These are phyloP conservation scores for Scaeva pyrastri DNA, from an alignment of 2,888 invertebrate genomes.

Conservation along the genomic window DNA sequence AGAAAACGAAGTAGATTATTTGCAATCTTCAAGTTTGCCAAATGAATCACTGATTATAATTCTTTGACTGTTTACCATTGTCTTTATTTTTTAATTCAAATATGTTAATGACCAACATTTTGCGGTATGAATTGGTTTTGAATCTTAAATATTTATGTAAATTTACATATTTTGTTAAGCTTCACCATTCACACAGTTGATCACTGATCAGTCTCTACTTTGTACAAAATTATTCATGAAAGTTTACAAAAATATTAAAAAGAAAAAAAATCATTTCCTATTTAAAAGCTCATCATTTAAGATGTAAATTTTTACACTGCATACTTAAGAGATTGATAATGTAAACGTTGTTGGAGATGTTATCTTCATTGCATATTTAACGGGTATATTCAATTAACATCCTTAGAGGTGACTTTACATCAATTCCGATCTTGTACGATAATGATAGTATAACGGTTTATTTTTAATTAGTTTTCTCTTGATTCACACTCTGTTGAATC, in stretches of 20 bases:
- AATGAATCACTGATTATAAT: neutral
- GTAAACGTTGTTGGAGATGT: too few relatives aligned
- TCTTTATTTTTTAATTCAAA: neutral
- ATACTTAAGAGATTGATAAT: too few relatives aligned
- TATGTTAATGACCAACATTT: neutral
- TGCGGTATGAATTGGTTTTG: neutral
- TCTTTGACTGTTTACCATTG: neutral
- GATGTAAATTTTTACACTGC: too few relatives aligned
- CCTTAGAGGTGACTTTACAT: too few relatives aligned
- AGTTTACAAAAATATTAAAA: neutral
- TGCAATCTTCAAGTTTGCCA: neutral
- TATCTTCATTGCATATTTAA: too few relatives aligned
- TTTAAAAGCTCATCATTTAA: too few relatives aligned
- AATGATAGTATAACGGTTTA: too few relatives aligned
- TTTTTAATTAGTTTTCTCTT: too few relatives aligned
- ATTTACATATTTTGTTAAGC: neutral
- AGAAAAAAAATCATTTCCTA: too few relatives aligned
- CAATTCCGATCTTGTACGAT: too few relatives aligned
- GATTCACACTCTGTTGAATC: too few relatives aligned
- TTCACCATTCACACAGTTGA: neutral
- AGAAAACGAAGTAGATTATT: neutral
- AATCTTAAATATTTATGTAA: neutral
- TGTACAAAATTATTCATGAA: neutral
- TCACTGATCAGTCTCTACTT: neutral
- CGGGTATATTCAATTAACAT: too few relatives aligned